Evolutionary conservation across 1,140 invertebrate genomes (phyloP), one percentile per base, ranked within the genome.

Genomic region (Musca domestica): DNA sequence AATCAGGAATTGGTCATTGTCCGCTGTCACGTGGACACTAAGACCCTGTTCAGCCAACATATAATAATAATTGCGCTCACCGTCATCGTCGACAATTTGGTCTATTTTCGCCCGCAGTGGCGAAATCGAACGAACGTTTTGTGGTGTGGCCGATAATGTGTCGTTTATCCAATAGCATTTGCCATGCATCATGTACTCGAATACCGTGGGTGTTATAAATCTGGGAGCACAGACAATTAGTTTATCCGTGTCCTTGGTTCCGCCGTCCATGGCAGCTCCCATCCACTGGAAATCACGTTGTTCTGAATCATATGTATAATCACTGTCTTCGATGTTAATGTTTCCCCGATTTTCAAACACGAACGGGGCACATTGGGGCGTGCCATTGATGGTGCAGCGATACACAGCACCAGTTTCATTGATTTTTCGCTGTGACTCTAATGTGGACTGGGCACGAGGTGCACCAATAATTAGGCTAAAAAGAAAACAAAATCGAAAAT

Each of bases 31-130:
- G 69, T 85, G 85, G n/a, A 82, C 74, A 19, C 86, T 85, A 46
- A 86, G 76, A 0, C 86, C 86, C 6, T 82, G 78, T 74, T 87
- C 82, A 0, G 82, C 85, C 48, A 85, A 83, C 15, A 85, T 85
- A 71, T 86, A 86, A 69, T 77, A 84, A 63, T 84, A 85, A 56
- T 64, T 73, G 1, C 69, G 46, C 1, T 65, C 22, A 15, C 49
- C 49, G 9, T 69, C 63, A 1, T 69, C 70, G 46, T 61, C 22
- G n/a, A 51, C 64, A 27, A 76, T 73, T 47, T 80, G 77, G 0
- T 72, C 70, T 2, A 27, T 0, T 15, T 72, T 74, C 0, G 76
- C 66, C 0, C 75, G 73, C 19, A 82, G 64, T 14, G 80, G 80
- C 0, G 80, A 77, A 17, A 82, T 81, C 10, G 71, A 71, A 0